A percentile compares a stretch with the other conserved stretches of the same genome.
Evolutionary conservation across 64 coral and sea anemone species (phyloP).

Genomic region (Stichodactyla mertensii): DNA sequence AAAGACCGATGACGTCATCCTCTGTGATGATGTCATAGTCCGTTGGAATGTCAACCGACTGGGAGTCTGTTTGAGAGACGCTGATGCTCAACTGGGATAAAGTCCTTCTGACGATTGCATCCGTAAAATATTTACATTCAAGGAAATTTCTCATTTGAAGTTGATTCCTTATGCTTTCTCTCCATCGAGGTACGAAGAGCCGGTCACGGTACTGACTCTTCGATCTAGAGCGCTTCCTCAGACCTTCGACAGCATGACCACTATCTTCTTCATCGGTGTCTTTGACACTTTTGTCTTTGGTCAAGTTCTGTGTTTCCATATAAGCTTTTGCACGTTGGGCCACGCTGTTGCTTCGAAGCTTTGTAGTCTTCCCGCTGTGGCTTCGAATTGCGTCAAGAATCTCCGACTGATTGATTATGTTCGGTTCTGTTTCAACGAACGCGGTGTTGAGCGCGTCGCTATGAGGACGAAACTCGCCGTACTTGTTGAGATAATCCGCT

Average conservation of each 20-base stretch:
- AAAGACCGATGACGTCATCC: slow-evolving; percentile 61
- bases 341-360: slow-evolving; percentile 41
- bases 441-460: background rate
- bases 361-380: slow-evolving; percentile 23
- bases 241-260: slow-evolving; percentile 21
- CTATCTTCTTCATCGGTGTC: slow-evolving; percentile 30
- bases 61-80: slow-evolving; percentile 8
- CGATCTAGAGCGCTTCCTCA: background rate
- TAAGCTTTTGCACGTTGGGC: slow-evolving; percentile 55
- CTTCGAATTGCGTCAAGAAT: slow-evolving; percentile 61
- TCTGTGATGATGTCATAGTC: slow-evolving; percentile 89
- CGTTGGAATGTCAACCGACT: slow-evolving; percentile 9
- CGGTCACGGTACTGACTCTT: slow-evolving; percentile 11
- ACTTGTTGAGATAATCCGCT: slow-evolving; percentile 78
- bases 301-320: slow-evolving; percentile 25
- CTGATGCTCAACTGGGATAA: slow-evolving; percentile 57
- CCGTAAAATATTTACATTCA: slow-evolving; percentile 85
- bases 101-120: slow-evolving; percentile 50
- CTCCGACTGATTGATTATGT: slow-evolving; percentile 39
- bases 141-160: slow-evolving; percentile 83
- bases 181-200: slow-evolving; percentile 30
- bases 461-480: slow-evolving; percentile 34
- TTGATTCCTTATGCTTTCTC: slow-evolving; percentile 61
- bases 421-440: slow-evolving; percentile 19
- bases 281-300: background rate